These are phyloP conservation scores for Albula goreensis DNA, from an alignment of 2,113 vertebrate genomes.

Conservation along the genomic window DNA sequence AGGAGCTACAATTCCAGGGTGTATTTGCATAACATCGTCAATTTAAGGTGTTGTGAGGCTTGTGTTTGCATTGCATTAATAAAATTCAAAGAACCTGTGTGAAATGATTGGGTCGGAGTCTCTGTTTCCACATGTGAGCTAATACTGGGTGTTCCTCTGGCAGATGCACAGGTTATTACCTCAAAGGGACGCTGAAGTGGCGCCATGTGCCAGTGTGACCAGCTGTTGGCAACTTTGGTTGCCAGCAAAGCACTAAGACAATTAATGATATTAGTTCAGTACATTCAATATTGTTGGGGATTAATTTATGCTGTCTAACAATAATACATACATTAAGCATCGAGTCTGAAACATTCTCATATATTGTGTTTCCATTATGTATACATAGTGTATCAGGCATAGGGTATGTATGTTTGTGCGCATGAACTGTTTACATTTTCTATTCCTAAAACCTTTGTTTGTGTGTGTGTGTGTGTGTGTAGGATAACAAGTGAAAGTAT, in stretches of 20 bases:
- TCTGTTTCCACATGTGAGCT: slow-evolving; percentile 94
- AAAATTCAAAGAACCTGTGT: slow-evolving; percentile 98
- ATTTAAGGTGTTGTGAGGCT: slow-evolving; percentile 99
- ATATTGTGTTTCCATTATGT: background rate
- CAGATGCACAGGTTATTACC: slow-evolving; percentile 99
- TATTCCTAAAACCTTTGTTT: too few relatives aligned
- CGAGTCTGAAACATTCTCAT: background rate
- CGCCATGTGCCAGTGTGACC: slow-evolving; percentile 89
- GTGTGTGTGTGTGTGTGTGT: too few relatives aligned
- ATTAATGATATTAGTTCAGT: slow-evolving; percentile 93
- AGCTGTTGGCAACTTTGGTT: slow-evolving; percentile 91
- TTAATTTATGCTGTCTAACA: slow-evolving; percentile 85
- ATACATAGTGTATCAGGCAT: background rate
- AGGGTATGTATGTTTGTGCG: background rate
- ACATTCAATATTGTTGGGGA: slow-evolving; percentile 90
- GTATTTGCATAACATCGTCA: slow-evolving; percentile 99
- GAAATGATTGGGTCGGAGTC: slow-evolving; percentile 94
- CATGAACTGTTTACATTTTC: too few relatives aligned
- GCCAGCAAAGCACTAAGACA: slow-evolving; percentile 84
- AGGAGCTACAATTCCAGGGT: slow-evolving; percentile 98
- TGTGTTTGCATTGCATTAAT: slow-evolving; percentile 99
- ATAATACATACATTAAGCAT: slow-evolving; percentile 27
- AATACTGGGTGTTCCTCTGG: slow-evolving; percentile 82
- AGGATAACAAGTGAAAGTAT: too few relatives aligned
- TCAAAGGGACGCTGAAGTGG: slow-evolving; percentile 89